Evolutionary conservation across 2,797 vertebrate genomes (phyloP).

Genomic region (Rhyacichthys aspro): DNA sequence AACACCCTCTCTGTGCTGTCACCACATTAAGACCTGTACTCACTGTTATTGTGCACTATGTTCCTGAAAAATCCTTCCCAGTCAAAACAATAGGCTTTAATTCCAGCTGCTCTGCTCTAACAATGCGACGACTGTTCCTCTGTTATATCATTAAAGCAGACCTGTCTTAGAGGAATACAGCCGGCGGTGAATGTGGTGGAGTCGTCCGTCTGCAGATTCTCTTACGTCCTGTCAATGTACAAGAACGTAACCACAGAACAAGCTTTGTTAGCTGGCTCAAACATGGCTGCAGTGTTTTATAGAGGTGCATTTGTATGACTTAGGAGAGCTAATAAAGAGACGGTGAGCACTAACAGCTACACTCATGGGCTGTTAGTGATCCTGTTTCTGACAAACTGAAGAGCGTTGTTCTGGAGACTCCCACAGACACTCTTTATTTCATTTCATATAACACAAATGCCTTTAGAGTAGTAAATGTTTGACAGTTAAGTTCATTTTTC

Average conservation of each 20-base stretch:
- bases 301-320: slow-evolving; percentile 22
- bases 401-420: slow-evolving; percentile 32
- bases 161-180: too few relatives aligned
- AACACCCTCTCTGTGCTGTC: too few relatives aligned
- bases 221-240: slow-evolving; percentile 44
- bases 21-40: too few relatives aligned
- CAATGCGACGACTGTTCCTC: too few relatives aligned
- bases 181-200: too few relatives aligned
- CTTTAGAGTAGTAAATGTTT: slow-evolving; percentile 1
- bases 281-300: slow-evolving; percentile 21
- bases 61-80: too few relatives aligned
- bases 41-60: too few relatives aligned
- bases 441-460: slow-evolving; percentile 17
- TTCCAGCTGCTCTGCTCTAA: too few relatives aligned
- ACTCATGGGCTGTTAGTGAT: slow-evolving; percentile 9
- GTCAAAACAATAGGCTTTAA: too few relatives aligned
- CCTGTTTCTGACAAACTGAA: slow-evolving; percentile 25
- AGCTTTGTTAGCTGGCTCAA: slow-evolving; percentile 30
- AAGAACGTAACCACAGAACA: slow-evolving; percentile 27
- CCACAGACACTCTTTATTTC: slow-evolving; percentile 11
- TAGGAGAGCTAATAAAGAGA: slow-evolving; percentile 43
- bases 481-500: slow-evolving; percentile 11
- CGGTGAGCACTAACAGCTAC: slow-evolving; percentile 18
- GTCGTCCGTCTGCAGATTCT: slow-evolving; percentile 2
- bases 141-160: too few relatives aligned